A percentile compares a stretch with the other conserved stretches of the same genome.
These are phyloP conservation scores for Mystacornis crossleyi DNA, from an alignment of 2,113 vertebrate species.

Conservation along the genomic window DNA sequence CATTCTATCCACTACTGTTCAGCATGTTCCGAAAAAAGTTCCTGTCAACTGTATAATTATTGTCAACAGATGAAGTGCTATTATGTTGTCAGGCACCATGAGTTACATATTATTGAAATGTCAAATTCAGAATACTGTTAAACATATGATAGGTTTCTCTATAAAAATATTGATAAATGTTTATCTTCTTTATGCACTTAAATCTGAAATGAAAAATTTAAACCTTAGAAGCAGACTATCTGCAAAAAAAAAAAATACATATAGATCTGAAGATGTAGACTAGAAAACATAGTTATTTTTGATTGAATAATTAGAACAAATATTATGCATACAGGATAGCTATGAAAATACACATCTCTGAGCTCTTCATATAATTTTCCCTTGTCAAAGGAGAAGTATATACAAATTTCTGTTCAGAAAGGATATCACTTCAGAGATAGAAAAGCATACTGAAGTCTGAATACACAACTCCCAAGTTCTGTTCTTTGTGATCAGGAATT, in stretches of 20 bases:
- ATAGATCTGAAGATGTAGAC: not conserved
- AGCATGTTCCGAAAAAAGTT: not conserved
- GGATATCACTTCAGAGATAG: not conserved
- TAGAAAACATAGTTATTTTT: not conserved
- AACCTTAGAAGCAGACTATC: not conserved
- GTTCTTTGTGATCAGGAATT: not conserved
- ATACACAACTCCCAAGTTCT: not conserved
- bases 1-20: not conserved
- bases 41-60: not conserved
- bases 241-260: not conserved
- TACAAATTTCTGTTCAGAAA: not conserved
- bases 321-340: not conserved
- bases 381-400: not conserved
- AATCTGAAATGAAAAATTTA: not conserved
- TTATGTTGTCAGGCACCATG: slow-evolving; percentile 19
- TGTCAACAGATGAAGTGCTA: not conserved
- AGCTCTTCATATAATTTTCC: not conserved
- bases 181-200: not conserved
- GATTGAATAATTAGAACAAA: not conserved
- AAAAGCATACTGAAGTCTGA: not conserved
- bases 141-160: not conserved
- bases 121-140: not conserved
- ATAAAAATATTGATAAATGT: slow-evolving; percentile 30
- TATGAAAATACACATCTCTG: not conserved
- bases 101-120: not conserved